Evolutionary conservation across 2,888 invertebrate species (phyloP).

Genomic region (Ariolimax columbianus): DNA sequence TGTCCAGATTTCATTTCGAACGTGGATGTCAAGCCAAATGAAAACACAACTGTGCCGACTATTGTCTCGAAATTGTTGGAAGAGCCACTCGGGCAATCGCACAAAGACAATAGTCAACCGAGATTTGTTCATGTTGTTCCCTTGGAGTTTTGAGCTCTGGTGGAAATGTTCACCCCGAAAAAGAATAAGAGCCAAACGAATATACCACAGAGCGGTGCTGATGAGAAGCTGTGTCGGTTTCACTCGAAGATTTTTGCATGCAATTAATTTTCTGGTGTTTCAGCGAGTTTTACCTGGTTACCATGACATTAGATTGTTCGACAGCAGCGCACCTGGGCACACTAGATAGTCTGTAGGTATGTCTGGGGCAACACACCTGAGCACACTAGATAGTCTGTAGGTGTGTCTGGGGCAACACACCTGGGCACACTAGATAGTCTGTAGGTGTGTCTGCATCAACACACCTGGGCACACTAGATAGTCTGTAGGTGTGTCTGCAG

Average conservation of each 20-base stretch:
- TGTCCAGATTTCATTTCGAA: background rate
- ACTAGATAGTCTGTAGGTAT: no score
- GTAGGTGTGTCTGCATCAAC: no score
- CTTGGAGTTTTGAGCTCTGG: background rate
- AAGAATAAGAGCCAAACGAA: background rate
- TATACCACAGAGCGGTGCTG: background rate
- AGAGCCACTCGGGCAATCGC: background rate
- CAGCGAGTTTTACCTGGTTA: no score
- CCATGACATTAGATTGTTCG: no score
- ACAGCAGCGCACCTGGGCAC: no score
- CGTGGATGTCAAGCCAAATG: background rate
- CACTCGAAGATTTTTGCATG: background rate
- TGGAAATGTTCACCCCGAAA: background rate
- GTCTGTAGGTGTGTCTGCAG: no score
- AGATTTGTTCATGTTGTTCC: background rate
- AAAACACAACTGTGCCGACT: conserved; percentile 2
- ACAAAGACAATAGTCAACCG: background rate
- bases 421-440: no score
- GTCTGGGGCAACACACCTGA: no score
- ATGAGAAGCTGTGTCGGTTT: background rate
- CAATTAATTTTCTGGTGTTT: no score
- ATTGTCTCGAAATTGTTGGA: background rate
- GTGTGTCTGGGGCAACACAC: no score
- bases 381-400: no score
- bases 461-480: no score